Evolutionary conservation across 2,888 invertebrate species (phyloP), one percentile per base, ranked within the genome.

Genomic region (Lypha dubia): DNA sequence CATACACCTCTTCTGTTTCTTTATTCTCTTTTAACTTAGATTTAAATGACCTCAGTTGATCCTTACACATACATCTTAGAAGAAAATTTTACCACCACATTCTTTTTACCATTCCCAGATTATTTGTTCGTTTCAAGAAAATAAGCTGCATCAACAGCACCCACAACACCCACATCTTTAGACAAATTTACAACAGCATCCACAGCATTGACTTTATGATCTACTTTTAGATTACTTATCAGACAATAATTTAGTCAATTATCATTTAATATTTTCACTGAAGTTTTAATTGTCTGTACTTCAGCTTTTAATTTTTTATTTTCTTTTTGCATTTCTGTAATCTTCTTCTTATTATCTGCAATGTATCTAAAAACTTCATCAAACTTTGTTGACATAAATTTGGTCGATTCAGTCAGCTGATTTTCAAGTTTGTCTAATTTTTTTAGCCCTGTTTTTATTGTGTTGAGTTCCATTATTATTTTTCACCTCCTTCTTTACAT

Each of bases 361-460:
- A 28, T 28, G 24, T 53, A 15, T 53, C 17, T 53, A 53, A 22
- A 24, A 22, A 53, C 53, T 24, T 53, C 24, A 53, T 53, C 53
- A 53, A 53, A 22, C 53, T 53, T 53, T 53, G 53, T 15, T 24
- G 53, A 53, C 53, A 28, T 53, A 53, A 53, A 53, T 28, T 24
- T 53, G 3, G 28, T 53, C 11, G 28, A 24, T 53, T 53, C 28
- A 24, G 53, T 28, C 24, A 53, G 24, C 24, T 53, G 53, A 53
- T 53, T 53, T n/a, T n/a, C n/a, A n/a, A n/a, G n/a, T n/a, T n/a
- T n/a, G n/a, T n/a, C n/a, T n/a, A n/a, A n/a, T n/a, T 53, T 22
- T 24, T 53, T 53, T 13, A 24, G 24, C 24, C 24, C 53, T 13
- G 11, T 15, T 53, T 28, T 53, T 53, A 53, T 53, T 24, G 24